Conservation (phyloP, 2,113 vertebrate species). For the Phainopepla nitens region DNA sequence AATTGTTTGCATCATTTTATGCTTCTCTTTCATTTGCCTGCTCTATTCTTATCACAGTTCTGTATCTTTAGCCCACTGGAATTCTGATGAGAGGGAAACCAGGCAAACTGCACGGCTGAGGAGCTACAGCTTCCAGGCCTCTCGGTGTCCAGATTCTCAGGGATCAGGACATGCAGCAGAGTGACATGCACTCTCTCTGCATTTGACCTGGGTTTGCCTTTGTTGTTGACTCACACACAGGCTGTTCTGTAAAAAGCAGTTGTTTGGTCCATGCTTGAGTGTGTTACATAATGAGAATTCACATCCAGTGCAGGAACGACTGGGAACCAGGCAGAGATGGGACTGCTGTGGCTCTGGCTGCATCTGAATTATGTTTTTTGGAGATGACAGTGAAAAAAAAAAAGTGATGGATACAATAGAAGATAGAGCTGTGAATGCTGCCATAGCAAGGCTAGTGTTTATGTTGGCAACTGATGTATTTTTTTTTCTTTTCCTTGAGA, state of each 20-base stretch:
- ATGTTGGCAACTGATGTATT: neutral
- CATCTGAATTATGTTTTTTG: neutral
- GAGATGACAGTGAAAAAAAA: neutral
- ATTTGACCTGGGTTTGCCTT: neutral
- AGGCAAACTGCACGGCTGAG: neutral
- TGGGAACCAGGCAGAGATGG: neutral
- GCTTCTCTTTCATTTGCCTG: neutral
- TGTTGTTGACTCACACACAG: neutral
- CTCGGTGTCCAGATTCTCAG: rapidly evolving
- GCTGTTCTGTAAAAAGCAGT: neutral
- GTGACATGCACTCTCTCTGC: rapidly evolving
- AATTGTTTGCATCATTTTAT: neutral
- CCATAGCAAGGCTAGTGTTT: neutral
- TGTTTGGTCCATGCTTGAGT: neutral
- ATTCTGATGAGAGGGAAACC: neutral
- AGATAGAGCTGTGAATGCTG: neutral
- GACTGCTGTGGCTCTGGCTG: neutral
- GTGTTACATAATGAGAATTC: neutral
- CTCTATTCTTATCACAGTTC: neutral
- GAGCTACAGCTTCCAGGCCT: neutral
- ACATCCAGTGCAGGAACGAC: neutral
- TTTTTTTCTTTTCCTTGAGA: neutral
- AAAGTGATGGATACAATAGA: neutral
- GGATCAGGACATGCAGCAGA: neutral
- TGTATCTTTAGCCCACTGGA: neutral